phyloP scores from a whole-genome alignment of 2,797 vertebrate genomes.

The Lemur catta region DNA sequence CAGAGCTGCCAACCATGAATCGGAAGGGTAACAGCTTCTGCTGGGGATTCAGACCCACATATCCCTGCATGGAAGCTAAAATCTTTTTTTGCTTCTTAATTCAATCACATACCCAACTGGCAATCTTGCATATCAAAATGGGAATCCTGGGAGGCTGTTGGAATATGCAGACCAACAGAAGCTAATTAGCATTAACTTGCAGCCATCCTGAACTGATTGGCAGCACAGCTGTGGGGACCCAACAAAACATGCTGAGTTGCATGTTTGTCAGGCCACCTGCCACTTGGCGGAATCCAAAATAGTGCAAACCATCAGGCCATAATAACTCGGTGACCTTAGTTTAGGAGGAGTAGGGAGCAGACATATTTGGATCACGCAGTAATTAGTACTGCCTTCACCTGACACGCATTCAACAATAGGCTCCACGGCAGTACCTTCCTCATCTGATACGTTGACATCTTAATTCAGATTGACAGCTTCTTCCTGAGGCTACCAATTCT shows the following conservation, averaged over 20 bases:
- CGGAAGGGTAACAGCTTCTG: constrained; percentile 76
- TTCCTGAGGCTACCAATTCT: constrained; percentile 80
- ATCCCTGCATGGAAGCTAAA: constrained; percentile 80
- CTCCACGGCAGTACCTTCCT: constrained; percentile 84
- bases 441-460: constrained; percentile 84
- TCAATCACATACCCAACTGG: constrained; percentile 87
- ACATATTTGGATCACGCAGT: constrained; percentile 83
- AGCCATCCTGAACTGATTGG: constrained; percentile 88
- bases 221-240: constrained; percentile 89
- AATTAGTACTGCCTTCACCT: constrained; percentile 89
- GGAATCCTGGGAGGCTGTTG: constrained; percentile 87
- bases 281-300: constrained; percentile 87
- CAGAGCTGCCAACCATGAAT: constrained; percentile 78
- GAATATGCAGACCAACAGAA: constrained; percentile 90
- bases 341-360: constrained; percentile 82
- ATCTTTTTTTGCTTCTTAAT: constrained; percentile 84
- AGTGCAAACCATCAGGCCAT: constrained; percentile 84
- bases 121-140: constrained; percentile 87
- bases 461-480: constrained; percentile 88
- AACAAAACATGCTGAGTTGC: constrained; percentile 88
- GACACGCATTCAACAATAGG: constrained; percentile 85
- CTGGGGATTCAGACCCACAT: constrained; percentile 77
- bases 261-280: constrained; percentile 89
- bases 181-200: constrained; percentile 91
- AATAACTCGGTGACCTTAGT: constrained; percentile 85